Percentiles rank a stretch among this genome's conserved stretches.
Evolutionary conservation across 2,113 vertebrate genomes (phyloP).

Genomic region (Gambusia affinis): DNA sequence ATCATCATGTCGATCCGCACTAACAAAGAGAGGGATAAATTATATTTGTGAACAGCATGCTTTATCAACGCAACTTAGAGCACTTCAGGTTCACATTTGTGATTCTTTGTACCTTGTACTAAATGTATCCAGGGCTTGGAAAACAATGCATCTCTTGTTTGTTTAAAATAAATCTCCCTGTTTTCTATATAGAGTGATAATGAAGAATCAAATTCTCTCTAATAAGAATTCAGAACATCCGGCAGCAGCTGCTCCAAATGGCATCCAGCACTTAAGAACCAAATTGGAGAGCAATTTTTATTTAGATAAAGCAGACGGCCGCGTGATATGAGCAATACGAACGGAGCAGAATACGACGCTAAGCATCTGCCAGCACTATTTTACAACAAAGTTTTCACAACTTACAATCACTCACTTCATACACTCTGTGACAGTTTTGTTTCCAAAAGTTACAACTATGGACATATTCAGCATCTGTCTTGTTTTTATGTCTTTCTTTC

Average conservation of each 20-base stretch:
- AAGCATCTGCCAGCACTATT: conserved; percentile 19
- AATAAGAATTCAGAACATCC: conserved; percentile 19
- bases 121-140: not conserved
- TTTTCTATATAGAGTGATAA: conserved; percentile 1
- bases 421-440: not conserved
- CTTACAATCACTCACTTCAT: not conserved
- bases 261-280: conserved; percentile 52
- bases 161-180: not conserved
- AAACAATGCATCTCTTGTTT: not conserved
- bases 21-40: not conserved
- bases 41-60: not conserved
- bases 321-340: not conserved
- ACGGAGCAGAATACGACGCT: not conserved
- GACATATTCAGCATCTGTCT: not conserved
- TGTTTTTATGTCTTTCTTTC: not conserved
- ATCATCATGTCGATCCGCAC: conserved; percentile 30
- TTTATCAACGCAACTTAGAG: conserved; percentile 5
- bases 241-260: conserved; percentile 51
- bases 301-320: not conserved
- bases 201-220: conserved; percentile 30
- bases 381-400: conserved; percentile 12
- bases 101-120: not conserved
- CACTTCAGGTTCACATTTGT: conserved; percentile 12
- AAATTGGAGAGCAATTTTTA: conserved; percentile 28
- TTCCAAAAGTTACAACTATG: not conserved